phyloP scores from a whole-genome alignment of 1,140 invertebrate species.

The Centruroides sculpturatus region DNA sequence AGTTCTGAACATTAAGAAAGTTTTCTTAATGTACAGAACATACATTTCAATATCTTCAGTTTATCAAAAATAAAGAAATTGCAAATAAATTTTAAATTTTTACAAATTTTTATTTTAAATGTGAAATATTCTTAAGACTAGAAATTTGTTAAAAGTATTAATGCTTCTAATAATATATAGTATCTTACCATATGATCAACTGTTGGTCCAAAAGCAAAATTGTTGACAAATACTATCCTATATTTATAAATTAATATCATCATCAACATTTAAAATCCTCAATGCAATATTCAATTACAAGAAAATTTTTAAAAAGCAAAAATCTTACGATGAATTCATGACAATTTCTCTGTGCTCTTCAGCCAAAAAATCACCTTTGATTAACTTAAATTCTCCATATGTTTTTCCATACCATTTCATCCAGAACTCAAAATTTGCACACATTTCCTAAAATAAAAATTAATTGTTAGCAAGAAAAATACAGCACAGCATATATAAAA shows the following conservation, averaged over 20 bases:
- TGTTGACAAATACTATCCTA: slow-evolving; percentile 91
- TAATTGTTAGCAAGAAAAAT: slow-evolving; percentile 15
- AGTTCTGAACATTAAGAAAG: too few species aligned
- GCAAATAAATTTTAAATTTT: not conserved
- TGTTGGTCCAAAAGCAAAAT: slow-evolving; percentile 93
- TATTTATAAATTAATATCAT: slow-evolving; percentile 5
- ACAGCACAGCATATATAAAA: not conserved
- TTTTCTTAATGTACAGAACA: too few species aligned
- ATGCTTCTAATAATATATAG: not conserved
- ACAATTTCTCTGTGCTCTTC: slow-evolving; percentile 85
- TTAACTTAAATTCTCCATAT: slow-evolving; percentile 73
- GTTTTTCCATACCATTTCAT: slow-evolving; percentile 95
- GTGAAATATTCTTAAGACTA: too few species aligned
- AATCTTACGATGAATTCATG: slow-evolving; percentile 55
- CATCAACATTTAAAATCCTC: not conserved
- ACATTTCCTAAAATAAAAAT: slow-evolving; percentile 54
- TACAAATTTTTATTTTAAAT: too few species aligned
- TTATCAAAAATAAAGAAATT: not conserved
- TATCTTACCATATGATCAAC: slow-evolving; percentile 62
- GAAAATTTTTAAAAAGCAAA: not conserved
- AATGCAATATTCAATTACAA: not conserved
- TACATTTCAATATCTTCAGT: too few species aligned
- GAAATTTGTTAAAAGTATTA: too few species aligned
- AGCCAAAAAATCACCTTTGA: slow-evolving; percentile 86
- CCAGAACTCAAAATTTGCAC: slow-evolving; percentile 76